Evolutionary conservation across 2,888 invertebrate species (phyloP), one percentile per base, ranked within the genome.

Genomic region (Trachelus tabidus): DNA sequence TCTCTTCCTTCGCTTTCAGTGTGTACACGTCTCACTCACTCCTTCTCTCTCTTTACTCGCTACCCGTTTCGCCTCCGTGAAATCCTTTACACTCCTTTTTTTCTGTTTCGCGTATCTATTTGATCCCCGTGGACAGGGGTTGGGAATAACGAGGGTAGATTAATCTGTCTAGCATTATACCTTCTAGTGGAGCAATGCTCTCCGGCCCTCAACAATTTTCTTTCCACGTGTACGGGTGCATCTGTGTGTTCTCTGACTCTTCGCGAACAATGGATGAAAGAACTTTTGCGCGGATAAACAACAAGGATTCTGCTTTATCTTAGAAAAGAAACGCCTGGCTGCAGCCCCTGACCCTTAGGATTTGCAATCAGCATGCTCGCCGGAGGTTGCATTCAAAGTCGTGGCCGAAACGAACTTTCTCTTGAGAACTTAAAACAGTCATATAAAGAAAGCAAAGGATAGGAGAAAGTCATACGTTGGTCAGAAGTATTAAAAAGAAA

Each of bases 1-100:
- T 79, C 82, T 77, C 82, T 56, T 56, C 56, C 56, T 56, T 56
- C 9, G 2, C 56, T 56, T 2, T 0, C 1, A 4, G 15, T 23
- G 15, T 40, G 15, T 40, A 23, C 9, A 77, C 78, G 77, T 78
- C 79, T 74, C 34, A 0, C 33, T 78, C 73, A 73, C 76, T 79
- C 78, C 35, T 80, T 73, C 76, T 69, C 73, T 78, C 71, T 75
- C 34, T 76, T 23, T 69, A 31, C 79, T 75, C 79, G 37, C 76
- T 71, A 71, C 77, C 77, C 77, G 81, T 83, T 83, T 83, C 85
- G 81, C 82, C 82, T 83, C 80, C 79, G 82, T 85, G 84, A 83
- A 84, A 82, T 79, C 84, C 84, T 80, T 85, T 79, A 56, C 23
- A 56, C 23, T 56, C 56, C 56, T 15, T 40, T 56, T 56, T 56